Base-by-base conservation (phyloP, 2,797 vertebrate genomes). In the Carduelis carduelis region DNA sequence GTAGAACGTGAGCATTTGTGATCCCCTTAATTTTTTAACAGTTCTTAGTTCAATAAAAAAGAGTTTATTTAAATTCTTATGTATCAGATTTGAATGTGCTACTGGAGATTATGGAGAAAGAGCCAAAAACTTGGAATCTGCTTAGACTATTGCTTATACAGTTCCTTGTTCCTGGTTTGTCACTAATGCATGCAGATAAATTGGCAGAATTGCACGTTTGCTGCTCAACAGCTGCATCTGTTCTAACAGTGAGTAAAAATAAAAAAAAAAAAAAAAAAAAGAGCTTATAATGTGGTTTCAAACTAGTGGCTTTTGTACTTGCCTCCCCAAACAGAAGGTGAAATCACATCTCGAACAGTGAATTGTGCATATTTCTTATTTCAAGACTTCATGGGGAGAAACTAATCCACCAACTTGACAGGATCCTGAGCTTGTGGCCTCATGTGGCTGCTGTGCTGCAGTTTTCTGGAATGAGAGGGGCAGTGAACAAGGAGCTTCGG, bases 1-100 rank as follows among this genome's bases (percentile, higher is more conserved):
- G 0, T 32, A 50, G 44, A 27, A 32, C 0, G 0, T 30, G 24
- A 71, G 8, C 56, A 23, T 87, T 82, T 84, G 24, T 34, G 12
- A 56, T 53, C 14, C 35, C 21, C 5, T 1, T 52, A 7, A 27
- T 49, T 76, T 72, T 90, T 77, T 59, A 26, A 13, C 9, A 16
- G 22, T 22, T 72, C 50, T 79, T 44, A 34, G 27, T 68, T 94
- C n/a, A 75, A 26, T 82, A n/a, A 41, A 64, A 56, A 30, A 22
- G 28, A 2, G 17, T 59, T 46, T 41, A 30, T 52, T 74, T 49
- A 71, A 79, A 34, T 49, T 7, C 14, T 64, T 65, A 12, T 12
- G 3, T 84, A 23, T 39, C 35, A 49, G 34, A 53, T 83, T 28
- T 72, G 43, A 78, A 46, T 55, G n/a, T 65, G 16, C 43, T 72